Conservation (phyloP, 2,113 vertebrate species). For the Microtus pennsylvanicus region DNA sequence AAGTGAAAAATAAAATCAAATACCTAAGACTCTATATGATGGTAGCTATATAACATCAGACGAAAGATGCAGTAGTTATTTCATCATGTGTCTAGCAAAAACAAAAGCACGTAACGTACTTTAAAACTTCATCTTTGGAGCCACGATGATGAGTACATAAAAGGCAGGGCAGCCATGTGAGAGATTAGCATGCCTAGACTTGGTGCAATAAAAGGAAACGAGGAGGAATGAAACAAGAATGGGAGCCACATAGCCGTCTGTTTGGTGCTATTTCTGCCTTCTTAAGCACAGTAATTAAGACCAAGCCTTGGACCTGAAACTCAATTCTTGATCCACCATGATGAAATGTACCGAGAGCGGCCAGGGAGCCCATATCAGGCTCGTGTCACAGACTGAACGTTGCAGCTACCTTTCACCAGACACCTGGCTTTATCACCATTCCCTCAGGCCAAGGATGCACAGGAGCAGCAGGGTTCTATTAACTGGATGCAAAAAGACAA, state of each 20-base stretch:
- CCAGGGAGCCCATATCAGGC: too few relatives aligned
- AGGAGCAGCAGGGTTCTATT: background rate
- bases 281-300: background rate
- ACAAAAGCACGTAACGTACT: too few relatives aligned
- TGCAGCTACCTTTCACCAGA: background rate
- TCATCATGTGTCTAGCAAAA: background rate
- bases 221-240: background rate
- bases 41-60: background rate
- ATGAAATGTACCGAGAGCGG: background rate
- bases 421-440: too few relatives aligned
- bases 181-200: too few relatives aligned
- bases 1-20: background rate
- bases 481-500: background rate
- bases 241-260: background rate
- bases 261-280: background rate
- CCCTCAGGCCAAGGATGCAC: background rate
- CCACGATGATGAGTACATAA: too few relatives aligned
- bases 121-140: background rate
- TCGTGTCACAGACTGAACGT: too few relatives aligned
- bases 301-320: background rate
- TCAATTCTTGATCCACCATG: background rate
- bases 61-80: background rate
- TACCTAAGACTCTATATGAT: background rate
- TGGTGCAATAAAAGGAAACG: background rate
- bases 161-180: background rate